Evolutionary conservation across 2,113 vertebrate genomes (phyloP).

Genomic region (Chinchilla lanigera): DNA sequence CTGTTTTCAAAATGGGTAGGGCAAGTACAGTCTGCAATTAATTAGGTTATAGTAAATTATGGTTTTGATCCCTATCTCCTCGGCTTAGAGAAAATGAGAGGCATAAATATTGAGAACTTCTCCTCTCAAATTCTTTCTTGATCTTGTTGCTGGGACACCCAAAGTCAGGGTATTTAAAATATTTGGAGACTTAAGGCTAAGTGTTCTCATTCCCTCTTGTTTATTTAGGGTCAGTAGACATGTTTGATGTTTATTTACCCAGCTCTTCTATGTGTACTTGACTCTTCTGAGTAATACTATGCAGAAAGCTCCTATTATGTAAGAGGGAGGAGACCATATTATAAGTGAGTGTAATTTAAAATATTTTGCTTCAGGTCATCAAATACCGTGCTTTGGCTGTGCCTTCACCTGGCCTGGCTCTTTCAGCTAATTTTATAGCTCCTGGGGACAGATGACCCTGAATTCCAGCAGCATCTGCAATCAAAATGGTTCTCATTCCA

Average conservation of each 20-base stretch:
- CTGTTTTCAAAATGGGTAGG: conserved; percentile 22
- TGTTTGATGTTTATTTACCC: not conserved
- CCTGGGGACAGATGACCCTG: conserved; percentile 72
- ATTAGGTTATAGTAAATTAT: not conserved
- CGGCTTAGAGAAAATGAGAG: conserved; percentile 13
- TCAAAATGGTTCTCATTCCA: conserved; percentile 85
- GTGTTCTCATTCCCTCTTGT: not conserved
- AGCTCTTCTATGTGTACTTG: not conserved
- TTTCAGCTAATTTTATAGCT: conserved; percentile 73
- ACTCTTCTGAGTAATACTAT: not conserved
- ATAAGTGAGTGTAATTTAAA: conserved; percentile 44
- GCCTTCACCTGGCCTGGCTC: conserved; percentile 58
- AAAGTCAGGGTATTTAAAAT: not conserved
- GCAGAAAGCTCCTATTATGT: not conserved
- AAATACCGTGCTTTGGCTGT: conserved; percentile 31
- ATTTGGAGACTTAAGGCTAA: not conserved
- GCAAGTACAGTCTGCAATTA: not conserved
- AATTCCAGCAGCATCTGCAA: conserved; percentile 79
- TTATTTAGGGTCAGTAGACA: not conserved
- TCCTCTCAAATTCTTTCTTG: conserved; percentile 24
- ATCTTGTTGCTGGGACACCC: not conserved
- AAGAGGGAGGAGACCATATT: not conserved
- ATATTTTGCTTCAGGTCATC: conserved; percentile 24
- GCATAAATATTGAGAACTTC: not conserved
- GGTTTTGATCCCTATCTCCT: not conserved